phyloP scores from a whole-genome alignment of 1,140 invertebrate species.

The Amphibalanus amphitrite region DNA sequence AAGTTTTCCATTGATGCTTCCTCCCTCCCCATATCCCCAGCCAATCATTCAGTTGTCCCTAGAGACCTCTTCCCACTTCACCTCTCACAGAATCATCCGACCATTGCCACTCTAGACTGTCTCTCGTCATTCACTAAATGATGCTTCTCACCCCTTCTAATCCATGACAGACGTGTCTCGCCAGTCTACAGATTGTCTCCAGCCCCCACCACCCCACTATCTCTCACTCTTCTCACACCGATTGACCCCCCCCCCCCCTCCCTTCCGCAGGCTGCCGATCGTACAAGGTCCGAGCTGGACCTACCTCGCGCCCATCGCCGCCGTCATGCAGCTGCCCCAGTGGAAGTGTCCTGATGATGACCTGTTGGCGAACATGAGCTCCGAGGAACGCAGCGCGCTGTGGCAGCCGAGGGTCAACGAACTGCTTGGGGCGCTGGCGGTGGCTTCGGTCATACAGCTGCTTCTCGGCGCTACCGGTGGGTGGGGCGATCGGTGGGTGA shows the following conservation, averaged over 20 bases:
- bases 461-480: background rate
- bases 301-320: background rate
- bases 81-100: too few species aligned
- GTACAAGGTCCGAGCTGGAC: slow-evolving; percentile 13
- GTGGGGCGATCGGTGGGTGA: background rate
- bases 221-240: too few species aligned
- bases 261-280: slow-evolving; percentile 17
- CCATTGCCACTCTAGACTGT: too few species aligned
- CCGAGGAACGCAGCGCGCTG: background rate
- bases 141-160: too few species aligned
- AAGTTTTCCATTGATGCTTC: too few species aligned
- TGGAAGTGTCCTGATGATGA: background rate
- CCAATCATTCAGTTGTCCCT: too few species aligned
- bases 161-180: too few species aligned
- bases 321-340: background rate
- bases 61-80: too few species aligned
- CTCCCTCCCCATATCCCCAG: too few species aligned
- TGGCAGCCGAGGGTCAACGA: background rate
- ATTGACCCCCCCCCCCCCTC: background rate
- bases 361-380: background rate
- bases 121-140: too few species aligned
- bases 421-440: background rate
- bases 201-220: too few species aligned
- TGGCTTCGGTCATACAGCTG: background rate
- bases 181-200: too few species aligned